A percentile compares a stretch with the other conserved stretches of the same genome.
These are phyloP conservation scores for Macroteleia sp. DNA, from an alignment of 2,888 invertebrate genomes.

Conservation along the genomic window DNA sequence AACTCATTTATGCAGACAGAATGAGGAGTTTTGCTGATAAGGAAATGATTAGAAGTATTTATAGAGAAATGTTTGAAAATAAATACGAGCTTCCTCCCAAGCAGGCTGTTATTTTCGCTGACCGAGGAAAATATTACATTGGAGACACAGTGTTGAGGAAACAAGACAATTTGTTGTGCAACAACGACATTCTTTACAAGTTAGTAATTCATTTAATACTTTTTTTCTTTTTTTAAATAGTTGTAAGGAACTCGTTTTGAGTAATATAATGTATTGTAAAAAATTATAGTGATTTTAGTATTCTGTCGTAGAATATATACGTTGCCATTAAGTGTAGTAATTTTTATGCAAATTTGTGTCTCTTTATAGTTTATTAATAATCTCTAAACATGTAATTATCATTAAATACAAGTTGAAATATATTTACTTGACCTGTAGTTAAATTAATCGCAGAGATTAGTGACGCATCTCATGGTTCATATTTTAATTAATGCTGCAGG, in stretches of 20 bases:
- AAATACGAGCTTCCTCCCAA: slow-evolving; percentile 84
- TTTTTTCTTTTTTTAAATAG: too few species aligned
- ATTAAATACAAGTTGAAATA: not conserved
- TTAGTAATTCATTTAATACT: slow-evolving; percentile 1
- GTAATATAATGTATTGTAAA: too few species aligned
- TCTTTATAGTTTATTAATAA: too few species aligned
- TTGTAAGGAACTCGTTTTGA: too few species aligned
- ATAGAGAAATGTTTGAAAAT: slow-evolving; percentile 83
- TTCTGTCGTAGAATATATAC: too few species aligned
- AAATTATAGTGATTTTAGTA: too few species aligned
- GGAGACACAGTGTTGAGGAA: slow-evolving; percentile 87
- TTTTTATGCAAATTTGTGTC: too few species aligned
- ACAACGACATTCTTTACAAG: slow-evolving; percentile 60
- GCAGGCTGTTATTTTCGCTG: slow-evolving; percentile 86
- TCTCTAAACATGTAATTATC: too few species aligned
- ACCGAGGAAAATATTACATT: slow-evolving; percentile 86
- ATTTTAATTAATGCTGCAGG: slow-evolving; percentile 70
- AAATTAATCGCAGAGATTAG: slow-evolving; percentile 25
- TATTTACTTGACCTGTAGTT: not conserved
- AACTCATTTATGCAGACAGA: slow-evolving; percentile 93
- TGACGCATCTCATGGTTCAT: slow-evolving; percentile 10
- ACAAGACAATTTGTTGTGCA: slow-evolving; percentile 76
- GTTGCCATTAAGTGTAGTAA: too few species aligned
- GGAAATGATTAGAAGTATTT: slow-evolving; percentile 86
- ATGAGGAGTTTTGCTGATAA: slow-evolving; percentile 93